Evolutionary conservation across 1,140 invertebrate species (phyloP).

Genomic region (Halictus rubicundus): DNA sequence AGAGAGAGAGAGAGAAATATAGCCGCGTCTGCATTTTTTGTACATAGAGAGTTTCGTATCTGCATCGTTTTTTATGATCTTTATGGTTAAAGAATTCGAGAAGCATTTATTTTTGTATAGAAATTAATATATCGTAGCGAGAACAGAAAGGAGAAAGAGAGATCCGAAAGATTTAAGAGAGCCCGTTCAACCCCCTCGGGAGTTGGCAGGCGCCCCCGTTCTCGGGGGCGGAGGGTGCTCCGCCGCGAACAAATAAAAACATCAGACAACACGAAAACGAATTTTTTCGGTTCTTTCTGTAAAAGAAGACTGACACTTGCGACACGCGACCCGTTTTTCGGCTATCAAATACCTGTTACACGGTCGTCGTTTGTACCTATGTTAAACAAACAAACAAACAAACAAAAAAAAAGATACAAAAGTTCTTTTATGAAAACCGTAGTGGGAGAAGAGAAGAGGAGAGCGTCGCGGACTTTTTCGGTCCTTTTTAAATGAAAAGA

Average conservation of each 20-base stretch:
- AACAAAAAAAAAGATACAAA: not conserved
- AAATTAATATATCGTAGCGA: conserved; percentile 35
- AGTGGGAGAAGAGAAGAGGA: not conserved
- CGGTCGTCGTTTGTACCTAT: conserved; percentile 33
- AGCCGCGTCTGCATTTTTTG: conserved; percentile 28
- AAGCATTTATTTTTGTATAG: conserved; percentile 74
- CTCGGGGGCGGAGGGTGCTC: conserved; percentile 16
- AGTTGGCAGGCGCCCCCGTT: conserved; percentile 55
- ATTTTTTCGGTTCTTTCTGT: conserved; percentile 61
- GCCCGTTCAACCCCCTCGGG: conserved; percentile 42
- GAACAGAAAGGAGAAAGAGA: conserved; percentile 12
- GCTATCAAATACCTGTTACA: conserved; percentile 11
- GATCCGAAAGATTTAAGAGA: conserved; percentile 34
- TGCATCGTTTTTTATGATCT: conserved; percentile 70
- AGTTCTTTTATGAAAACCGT: not conserved
- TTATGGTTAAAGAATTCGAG: conserved; percentile 69
- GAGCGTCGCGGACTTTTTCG: not conserved
- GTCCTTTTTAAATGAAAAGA: conserved; percentile 1
- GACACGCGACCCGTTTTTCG: conserved; percentile 49
- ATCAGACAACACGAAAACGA: not conserved
- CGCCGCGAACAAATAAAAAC: not conserved
- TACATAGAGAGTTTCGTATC: conserved; percentile 52
- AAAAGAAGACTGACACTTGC: conserved; percentile 65
- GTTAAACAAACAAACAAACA: no score
- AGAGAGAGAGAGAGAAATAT: conserved; percentile 20